Evolutionary conservation across 2,888 invertebrate species (phyloP).

Genomic region (Apamea anceps): DNA sequence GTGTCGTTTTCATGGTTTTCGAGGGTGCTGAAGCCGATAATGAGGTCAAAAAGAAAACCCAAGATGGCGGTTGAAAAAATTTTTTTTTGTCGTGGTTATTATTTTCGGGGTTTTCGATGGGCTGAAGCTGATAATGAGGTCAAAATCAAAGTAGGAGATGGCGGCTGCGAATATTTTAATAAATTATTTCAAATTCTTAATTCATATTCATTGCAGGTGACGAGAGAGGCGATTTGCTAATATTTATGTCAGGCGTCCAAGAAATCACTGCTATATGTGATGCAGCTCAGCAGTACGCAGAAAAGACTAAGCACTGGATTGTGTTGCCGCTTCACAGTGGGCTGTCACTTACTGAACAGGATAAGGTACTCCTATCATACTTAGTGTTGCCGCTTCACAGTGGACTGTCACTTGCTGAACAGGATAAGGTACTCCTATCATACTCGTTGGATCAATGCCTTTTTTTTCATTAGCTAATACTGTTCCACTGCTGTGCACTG

Average conservation of each 20-base stretch:
- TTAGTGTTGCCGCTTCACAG: slow-evolving; percentile 97
- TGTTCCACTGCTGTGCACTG: too few relatives aligned
- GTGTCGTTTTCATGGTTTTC: too few relatives aligned
- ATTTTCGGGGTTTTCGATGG: too few relatives aligned
- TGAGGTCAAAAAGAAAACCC: too few relatives aligned
- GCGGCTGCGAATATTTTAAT: too few relatives aligned
- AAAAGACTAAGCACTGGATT: slow-evolving; percentile 96
- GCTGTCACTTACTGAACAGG: slow-evolving; percentile 97
- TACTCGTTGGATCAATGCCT: neutral
- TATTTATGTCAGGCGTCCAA: slow-evolving; percentile 98
- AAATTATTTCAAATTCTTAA: too few relatives aligned
- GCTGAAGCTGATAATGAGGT: too few relatives aligned
- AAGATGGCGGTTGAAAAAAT: too few relatives aligned
- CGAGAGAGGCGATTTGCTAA: slow-evolving; percentile 97
- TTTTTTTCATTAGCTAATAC: neutral
- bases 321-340: slow-evolving; percentile 98
- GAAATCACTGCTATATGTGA: slow-evolving; percentile 97
- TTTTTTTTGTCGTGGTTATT: too few relatives aligned
- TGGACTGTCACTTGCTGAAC: slow-evolving; percentile 97
- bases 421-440: slow-evolving; percentile 94
- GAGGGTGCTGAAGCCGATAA: too few relatives aligned
- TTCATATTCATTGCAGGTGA: slow-evolving; percentile 83
- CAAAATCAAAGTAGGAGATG: too few relatives aligned
- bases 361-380: slow-evolving; percentile 92
- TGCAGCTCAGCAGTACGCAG: slow-evolving; percentile 95